Evolutionary conservation across 2,888 invertebrate genomes (phyloP).

Genomic region (Cheilosia urbana): DNA sequence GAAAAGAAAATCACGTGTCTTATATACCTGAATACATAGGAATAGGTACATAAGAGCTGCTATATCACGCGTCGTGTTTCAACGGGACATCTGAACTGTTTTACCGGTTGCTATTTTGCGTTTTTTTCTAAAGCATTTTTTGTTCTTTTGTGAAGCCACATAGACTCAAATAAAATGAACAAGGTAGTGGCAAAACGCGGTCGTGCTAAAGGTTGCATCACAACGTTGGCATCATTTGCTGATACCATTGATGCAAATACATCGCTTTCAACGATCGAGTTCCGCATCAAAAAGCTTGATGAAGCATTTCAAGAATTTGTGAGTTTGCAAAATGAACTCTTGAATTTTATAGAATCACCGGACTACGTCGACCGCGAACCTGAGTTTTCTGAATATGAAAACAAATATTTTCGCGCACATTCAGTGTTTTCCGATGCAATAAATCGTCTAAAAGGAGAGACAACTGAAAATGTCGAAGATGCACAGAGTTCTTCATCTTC

Average conservation of each 20-base stretch:
- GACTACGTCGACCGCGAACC: constrained; percentile 15
- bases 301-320: constrained; percentile 14
- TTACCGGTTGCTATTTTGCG: no score
- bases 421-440: constrained; percentile 8
- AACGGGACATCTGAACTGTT: no score
- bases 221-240: constrained; percentile 12
- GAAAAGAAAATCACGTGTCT: no score
- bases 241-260: background rate
- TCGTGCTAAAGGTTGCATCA: constrained; percentile 20
- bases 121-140: no score
- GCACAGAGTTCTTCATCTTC: background rate
- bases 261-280: background rate
- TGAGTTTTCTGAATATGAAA: constrained; percentile 37
- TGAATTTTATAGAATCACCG: background rate
- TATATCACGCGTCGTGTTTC: no score
- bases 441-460: no score
- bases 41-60: no score
- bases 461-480: constrained; percentile 3
- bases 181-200: constrained; percentile 16
- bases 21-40: no score
- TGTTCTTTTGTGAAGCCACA: no score
- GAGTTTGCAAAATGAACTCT: background rate
- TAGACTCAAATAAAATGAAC: constrained; percentile 5
- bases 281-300: constrained; percentile 12
- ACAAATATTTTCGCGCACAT: constrained; percentile 36